Evolutionary conservation across 1,140 invertebrate genomes (phyloP), one percentile per base, ranked within the genome.

Genomic region (Himalopsyche phryganea): DNA sequence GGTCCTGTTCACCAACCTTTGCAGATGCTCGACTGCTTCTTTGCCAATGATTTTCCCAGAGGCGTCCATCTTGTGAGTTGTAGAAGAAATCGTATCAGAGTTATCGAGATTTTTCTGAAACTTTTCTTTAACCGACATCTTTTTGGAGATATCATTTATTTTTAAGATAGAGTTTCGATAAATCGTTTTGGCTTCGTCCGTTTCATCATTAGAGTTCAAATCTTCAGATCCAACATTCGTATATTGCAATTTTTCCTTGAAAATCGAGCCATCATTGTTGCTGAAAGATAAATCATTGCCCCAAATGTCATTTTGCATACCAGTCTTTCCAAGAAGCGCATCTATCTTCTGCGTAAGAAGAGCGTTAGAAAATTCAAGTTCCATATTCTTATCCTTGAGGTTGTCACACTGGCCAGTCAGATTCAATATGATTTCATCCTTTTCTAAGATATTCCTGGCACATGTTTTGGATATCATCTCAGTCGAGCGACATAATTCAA

Each of bases 391-490:
- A 7, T 52, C 38, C 20, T 44, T 44, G 11, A 52, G 38, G 10
- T 28, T 20, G 28, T 44, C 15, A 14, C 28, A 44, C 20, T 41
- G 10, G 9, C 32, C 41, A 7, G 6, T 52, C 13, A 52, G 32
- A 15, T 52, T 42, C 17, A 52, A 23, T 7, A 52, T 45, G 33
- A 13, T 54, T 0, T 52, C 50, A 44, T 52, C 50, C 18, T 52
- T 52, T 32, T 52, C 18, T n/a, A 52, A 28, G 42, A 52, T 52
- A 42, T 32, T 52, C 28, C 42, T 42, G 15, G 50, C 50, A n/a
- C 50, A 52, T 2, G 50, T 42, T 40, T 52, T 52, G 9, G 50
- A 52, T 20, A 52, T 52, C 50, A 52, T 52, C 28, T 52, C 50
- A 1, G 50, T 52, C 1, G 50, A 52, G 40, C 44, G 20, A 13